These are phyloP conservation scores for Oscheius onirici DNA, from an alignment of 2,888 invertebrate species.

Conservation along the genomic window DNA sequence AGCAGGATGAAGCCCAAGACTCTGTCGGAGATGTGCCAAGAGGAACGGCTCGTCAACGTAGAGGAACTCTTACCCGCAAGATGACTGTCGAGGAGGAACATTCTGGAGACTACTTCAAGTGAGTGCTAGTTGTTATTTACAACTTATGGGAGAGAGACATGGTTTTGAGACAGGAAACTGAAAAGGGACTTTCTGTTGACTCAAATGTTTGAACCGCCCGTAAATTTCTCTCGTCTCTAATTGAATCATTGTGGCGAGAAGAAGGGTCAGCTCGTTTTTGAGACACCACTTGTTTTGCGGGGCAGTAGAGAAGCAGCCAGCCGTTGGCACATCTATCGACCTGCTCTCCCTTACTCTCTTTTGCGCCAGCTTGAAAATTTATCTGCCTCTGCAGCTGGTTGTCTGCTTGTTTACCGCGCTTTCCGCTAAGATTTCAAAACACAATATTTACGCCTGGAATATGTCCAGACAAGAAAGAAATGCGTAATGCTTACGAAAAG, in stretches of 20 bases:
- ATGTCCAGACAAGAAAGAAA: too few species aligned
- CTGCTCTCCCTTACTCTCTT: not conserved
- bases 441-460: not conserved
- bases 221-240: too few species aligned
- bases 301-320: too few species aligned
- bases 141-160: too few species aligned
- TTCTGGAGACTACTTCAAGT: constrained; percentile 63
- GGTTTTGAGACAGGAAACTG: too few species aligned
- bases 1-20: constrained; percentile 33
- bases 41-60: constrained; percentile 14
- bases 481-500: too few species aligned
- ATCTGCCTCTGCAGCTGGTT: not conserved
- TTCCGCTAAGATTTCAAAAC: not conserved
- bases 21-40: constrained; percentile 25
- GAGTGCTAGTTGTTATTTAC: constrained; percentile 1
- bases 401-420: not conserved
- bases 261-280: too few species aligned
- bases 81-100: constrained; percentile 67
- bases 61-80: constrained; percentile 53
- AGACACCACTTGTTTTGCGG: too few species aligned
- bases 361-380: not conserved
- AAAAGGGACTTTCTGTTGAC: too few species aligned
- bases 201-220: too few species aligned
- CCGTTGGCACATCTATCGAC: constrained; percentile 1
- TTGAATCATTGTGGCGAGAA: too few species aligned